Percentiles rank a stretch among this genome's conserved stretches.
phyloP scores from a whole-genome alignment of 2,797 vertebrate species.

The Rachycentron canadum region DNA sequence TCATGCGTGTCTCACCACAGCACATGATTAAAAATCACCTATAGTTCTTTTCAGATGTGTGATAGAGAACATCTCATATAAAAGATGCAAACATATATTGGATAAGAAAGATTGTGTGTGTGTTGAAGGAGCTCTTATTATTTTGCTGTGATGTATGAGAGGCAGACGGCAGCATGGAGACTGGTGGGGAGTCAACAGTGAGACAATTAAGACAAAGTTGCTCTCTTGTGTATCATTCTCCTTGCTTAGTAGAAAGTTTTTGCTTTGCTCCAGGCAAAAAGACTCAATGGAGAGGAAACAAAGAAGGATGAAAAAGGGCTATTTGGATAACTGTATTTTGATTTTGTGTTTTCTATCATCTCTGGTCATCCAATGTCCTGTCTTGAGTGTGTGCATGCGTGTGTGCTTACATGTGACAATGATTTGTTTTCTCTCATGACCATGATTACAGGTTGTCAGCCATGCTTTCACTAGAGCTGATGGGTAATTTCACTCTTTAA shows the following conservation, averaged over 20 bases:
- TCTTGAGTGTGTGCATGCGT: slow-evolving; percentile 19
- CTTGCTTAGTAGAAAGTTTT: slow-evolving; percentile 1
- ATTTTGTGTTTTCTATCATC: slow-evolving; percentile 16
- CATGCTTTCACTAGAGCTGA: slow-evolving; percentile 83
- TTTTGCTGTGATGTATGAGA: slow-evolving; percentile 37
- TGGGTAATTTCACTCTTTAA: slow-evolving; percentile 85
- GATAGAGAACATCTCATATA: slow-evolving; percentile 39
- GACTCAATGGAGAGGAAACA: slow-evolving; percentile 12
- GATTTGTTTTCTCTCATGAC: slow-evolving; percentile 76
- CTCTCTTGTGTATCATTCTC: slow-evolving; percentile 20
- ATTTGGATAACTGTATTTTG: neutral
- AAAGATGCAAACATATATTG: slow-evolving; percentile 64
- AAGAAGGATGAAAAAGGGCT: neutral
- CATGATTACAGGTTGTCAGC: slow-evolving; percentile 85
- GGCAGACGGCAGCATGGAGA: neutral
- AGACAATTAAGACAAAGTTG: slow-evolving; percentile 39
- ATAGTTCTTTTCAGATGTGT: slow-evolving; percentile 64
- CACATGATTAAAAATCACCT: slow-evolving; percentile 76
- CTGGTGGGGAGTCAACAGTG: slow-evolving; percentile 13
- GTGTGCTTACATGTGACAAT: slow-evolving; percentile 25
- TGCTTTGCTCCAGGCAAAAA: slow-evolving; percentile 2
- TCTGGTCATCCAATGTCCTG: slow-evolving; percentile 22
- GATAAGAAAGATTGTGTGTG: slow-evolving; percentile 19
- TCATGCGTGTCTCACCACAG: slow-evolving; percentile 53
- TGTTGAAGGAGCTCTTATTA: slow-evolving; percentile 32